Base-by-base conservation (phyloP, 2,113 vertebrate species). In the Xerus inauris region DNA sequence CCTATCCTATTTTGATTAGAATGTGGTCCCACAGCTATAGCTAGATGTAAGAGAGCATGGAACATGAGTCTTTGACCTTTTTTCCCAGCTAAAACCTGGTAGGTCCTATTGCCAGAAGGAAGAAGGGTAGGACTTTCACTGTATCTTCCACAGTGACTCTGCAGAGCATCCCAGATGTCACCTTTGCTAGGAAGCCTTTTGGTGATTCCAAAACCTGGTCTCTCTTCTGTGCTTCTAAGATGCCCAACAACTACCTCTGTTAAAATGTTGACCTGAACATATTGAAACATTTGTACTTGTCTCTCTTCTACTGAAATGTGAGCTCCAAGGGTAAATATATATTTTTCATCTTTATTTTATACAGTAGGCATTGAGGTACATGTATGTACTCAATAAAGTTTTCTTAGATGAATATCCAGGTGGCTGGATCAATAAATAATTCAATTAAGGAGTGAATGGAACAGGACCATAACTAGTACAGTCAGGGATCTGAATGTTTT, bases 311-410 rank as follows among this genome's bases (percentile, higher is more conserved):
- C 38, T 69, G 35, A 85, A 81, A 14, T 62, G 35, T 77, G 54
- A 94, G 57, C 54, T 95, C 20, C 49, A 65, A 82, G 77, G 57
- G 54, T 8, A 80, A 72, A 65, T n/a, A 45, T 1, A 0, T 81
- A 64, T 86, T 94, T 93, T 51, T 93, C 49, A 89, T 96, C 85
- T 91, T 49, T 82, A 42, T 49, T 40, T 91, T 26, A 30, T n/a
- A 64, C 11, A 32, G 47, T 22, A 83, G 65, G 54, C 54, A 51
- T 19, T 42, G 38, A n/a, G 54, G 26, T 54, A 64, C 57, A 62
- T 67, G 16, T 12, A 65, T 51, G 12, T 72, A 51, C 65, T 94
- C 35, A 62, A 57, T 72, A 69, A 90, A 93, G n/a, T 65, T 80
- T 84, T 90, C 19, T 76, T 84, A 80, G 65, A 40, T 76, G n/a